Evolutionary conservation across 2,888 invertebrate species (phyloP).

Genomic region (Tenthredo amoena): DNA sequence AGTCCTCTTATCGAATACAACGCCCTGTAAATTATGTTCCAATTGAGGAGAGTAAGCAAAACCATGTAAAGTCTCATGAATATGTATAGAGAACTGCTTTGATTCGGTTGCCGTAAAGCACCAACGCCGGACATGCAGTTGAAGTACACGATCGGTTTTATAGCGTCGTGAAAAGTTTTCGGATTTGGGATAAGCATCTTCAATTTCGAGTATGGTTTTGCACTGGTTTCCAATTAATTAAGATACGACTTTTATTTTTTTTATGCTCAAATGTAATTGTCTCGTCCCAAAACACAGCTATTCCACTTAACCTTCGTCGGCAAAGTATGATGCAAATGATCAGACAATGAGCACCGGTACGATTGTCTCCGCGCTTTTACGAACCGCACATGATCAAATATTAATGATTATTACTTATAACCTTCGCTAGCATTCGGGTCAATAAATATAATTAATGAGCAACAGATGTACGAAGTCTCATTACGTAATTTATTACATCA

Average conservation of each 20-base stretch:
- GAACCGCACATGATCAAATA: neutral
- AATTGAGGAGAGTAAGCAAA: no score
- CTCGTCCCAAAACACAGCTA: no score
- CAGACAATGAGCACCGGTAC: neutral
- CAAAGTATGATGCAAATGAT: neutral
- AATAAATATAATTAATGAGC: neutral
- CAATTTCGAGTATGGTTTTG: neutral
- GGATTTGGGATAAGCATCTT: neutral
- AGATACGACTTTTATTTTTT: no score
- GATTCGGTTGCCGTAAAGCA: no score
- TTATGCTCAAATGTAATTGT: no score
- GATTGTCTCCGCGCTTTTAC: neutral
- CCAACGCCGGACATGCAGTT: neutral
- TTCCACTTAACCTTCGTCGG: neutral
- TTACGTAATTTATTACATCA: neutral
- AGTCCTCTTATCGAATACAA: no score
- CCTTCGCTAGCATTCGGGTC: neutral
- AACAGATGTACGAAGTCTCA: neutral
- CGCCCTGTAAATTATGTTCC: no score
- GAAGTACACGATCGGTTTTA: neutral
- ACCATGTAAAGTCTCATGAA: no score
- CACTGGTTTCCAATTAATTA: neutral
- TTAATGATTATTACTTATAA: neutral
- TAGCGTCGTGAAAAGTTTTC: neutral
- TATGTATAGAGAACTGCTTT: no score